Conservation (phyloP, 2,797 vertebrate genomes). For the Diglossa cyanea region DNA sequence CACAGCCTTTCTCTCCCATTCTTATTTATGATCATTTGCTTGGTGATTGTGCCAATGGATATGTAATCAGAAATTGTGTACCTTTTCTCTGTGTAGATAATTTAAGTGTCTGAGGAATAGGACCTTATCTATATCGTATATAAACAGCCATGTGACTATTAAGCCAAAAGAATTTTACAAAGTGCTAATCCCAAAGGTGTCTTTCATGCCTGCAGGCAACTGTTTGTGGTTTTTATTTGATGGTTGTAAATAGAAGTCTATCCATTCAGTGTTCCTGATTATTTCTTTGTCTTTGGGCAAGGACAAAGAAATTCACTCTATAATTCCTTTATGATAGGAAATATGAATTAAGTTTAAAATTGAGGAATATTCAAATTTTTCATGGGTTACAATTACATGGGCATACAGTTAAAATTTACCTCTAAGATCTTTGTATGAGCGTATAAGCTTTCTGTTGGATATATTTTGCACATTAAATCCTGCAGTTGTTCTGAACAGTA, state of each 20-base stretch:
- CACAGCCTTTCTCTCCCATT: not conserved
- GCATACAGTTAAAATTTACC: not conserved
- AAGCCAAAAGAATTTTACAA: not conserved
- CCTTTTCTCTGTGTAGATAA: not conserved
- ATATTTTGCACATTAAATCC: not conserved
- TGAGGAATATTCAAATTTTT: not conserved
- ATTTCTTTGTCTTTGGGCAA: constrained; percentile 19
- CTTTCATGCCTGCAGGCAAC: not conserved
- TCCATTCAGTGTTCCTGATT: not conserved
- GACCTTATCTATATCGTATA: not conserved
- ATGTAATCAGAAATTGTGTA: not conserved
- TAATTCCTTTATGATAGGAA: not conserved
- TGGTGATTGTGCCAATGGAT: not conserved
- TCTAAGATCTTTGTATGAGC: not conserved
- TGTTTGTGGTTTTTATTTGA: not conserved
- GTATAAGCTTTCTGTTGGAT: not conserved
- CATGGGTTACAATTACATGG: not conserved
- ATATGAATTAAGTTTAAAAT: not conserved
- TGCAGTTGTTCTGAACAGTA: not conserved
- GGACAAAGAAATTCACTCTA: not conserved
- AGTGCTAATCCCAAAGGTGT: not conserved
- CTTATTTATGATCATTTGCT: not conserved
- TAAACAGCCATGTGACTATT: not conserved
- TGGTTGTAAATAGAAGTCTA: not conserved
- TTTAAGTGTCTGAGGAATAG: not conserved